Percentiles rank a stretch among this genome's conserved stretches.
Evolutionary conservation across 2,888 invertebrate species (phyloP).

Genomic region (Tetheella fluctuosa): DNA sequence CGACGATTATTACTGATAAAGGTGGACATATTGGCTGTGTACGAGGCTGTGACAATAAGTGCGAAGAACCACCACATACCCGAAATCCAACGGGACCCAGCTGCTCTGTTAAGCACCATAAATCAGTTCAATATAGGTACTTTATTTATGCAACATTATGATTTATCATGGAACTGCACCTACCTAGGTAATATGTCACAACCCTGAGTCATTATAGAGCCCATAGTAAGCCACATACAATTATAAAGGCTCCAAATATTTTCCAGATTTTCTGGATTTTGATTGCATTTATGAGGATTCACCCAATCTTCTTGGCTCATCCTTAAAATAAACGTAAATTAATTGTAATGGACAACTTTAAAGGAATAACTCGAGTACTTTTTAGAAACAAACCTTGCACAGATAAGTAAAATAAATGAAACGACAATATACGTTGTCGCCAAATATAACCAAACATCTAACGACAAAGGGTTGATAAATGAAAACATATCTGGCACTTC

Average conservation of each 20-base stretch:
- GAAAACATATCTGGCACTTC: slow-evolving; percentile 93
- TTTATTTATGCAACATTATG: background rate
- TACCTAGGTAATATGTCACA: slow-evolving; percentile 96
- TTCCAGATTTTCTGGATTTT: slow-evolving; percentile 92
- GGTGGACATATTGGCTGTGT: slow-evolving; percentile 90
- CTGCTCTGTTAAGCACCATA: slow-evolving; percentile 85
- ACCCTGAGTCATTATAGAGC: slow-evolving; percentile 96
- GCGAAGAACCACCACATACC: slow-evolving; percentile 98
- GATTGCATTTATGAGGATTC: slow-evolving; percentile 95
- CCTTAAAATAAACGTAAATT: slow-evolving; percentile 70
- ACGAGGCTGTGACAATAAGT: slow-evolving; percentile 94
- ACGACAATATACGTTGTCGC: slow-evolving; percentile 92
- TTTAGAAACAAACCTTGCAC: slow-evolving; percentile 86
- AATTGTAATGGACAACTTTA: background rate
- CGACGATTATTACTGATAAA: slow-evolving; percentile 92
- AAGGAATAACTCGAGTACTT: background rate
- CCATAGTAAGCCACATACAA: slow-evolving; percentile 96
- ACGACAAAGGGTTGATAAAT: slow-evolving; percentile 92
- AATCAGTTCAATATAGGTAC: slow-evolving; percentile 16
- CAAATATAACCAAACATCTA: slow-evolving; percentile 95
- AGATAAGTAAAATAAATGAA: slow-evolving; percentile 91
- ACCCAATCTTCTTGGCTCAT: slow-evolving; percentile 97
- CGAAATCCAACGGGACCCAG: slow-evolving; percentile 94
- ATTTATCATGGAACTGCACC: slow-evolving; percentile 32
- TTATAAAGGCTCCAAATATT: slow-evolving; percentile 94